Base-by-base conservation (phyloP, 2,888 invertebrate genomes). In the Busseola fusca region DNA sequence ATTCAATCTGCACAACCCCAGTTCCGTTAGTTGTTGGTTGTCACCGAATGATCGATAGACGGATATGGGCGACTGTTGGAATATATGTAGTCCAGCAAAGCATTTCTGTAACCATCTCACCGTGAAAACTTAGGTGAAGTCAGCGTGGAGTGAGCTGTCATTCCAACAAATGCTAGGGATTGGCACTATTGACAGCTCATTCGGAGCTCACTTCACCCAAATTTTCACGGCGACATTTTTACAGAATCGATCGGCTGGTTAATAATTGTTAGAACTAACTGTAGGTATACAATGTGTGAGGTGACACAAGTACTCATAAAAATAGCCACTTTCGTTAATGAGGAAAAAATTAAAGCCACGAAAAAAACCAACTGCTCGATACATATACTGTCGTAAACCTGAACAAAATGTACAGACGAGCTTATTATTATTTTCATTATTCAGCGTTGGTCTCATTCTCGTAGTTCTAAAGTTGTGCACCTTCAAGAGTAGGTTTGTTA, bases 21-120 rank as follows among this genome's bases (percentile, higher is more conserved):
- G 69, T 72, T 12, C 85, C 84, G 85, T 84, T 84, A 84, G 1
- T 27, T 74, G 79, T 65, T 67, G 50, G 10, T 27, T 81, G 82
- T 75, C 77, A 56, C 64, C 45, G 50, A 50, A 37, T 60, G 54
- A 30, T 14, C n/a, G n/a, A 25, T n/a, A 52, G 40, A 9, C 9
- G 37, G 10, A 9, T 9, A 30, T 30, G 9, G 40, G 1, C 18
- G n/a, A 7, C 27, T 16, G 27, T 3, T 40, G 48, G 2, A 21
- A 60, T 37, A 27, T 40, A n/a, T n/a, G n/a, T n/a, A 34, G 34
- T 34, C 34, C 34, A 34, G 7, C 3, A 34, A 7, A 6, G 2
- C 34, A 7, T 6, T 5, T 34, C 34, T 34, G 34, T 34, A 6
- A 34, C 6, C 7, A 34, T 34, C 34, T n/a, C n/a, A n/a, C n/a